Conservation (phyloP, 2,113 vertebrate species). For the Tenrec ecaudatus region DNA sequence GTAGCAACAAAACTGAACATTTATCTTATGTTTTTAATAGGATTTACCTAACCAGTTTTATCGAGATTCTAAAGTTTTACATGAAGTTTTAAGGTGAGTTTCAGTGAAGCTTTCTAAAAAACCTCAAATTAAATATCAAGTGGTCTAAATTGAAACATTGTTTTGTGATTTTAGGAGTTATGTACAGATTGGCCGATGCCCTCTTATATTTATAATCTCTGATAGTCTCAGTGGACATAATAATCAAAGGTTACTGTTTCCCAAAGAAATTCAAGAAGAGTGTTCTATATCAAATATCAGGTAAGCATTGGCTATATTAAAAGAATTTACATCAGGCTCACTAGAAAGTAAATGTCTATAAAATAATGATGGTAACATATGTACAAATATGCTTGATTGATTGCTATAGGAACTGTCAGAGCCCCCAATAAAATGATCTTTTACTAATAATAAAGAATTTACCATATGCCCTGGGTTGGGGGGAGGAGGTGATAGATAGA, state of each 20-base stretch:
- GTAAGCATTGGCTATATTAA: constrained; percentile 80
- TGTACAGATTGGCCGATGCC: constrained; percentile 89
- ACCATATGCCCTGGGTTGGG: too few relatives aligned
- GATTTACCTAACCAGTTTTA: constrained; percentile 98
- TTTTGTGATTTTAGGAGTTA: constrained; percentile 88
- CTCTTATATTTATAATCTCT: constrained; percentile 94
- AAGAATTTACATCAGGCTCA: too few relatives aligned
- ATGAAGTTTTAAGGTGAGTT: constrained; percentile 94
- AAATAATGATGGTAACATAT: too few relatives aligned
- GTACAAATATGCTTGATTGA: too few relatives aligned
- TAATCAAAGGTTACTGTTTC: constrained; percentile 92
- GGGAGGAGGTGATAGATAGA: too few relatives aligned
- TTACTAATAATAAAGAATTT: too few relatives aligned
- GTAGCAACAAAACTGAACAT: constrained; percentile 23
- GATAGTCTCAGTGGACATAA: constrained; percentile 92
- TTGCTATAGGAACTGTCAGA: too few relatives aligned
- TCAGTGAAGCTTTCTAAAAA: background rate
- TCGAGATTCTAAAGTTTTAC: constrained; percentile 91
- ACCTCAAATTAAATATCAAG: background rate
- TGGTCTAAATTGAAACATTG: background rate
- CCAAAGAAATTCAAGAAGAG: constrained; percentile 92
- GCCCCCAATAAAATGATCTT: too few relatives aligned
- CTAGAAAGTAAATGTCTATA: too few relatives aligned
- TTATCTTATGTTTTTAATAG: constrained; percentile 85
- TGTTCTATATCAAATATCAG: constrained; percentile 90